Percentiles rank a stretch among this genome's conserved stretches.
phyloP scores from a whole-genome alignment of 2,888 invertebrate species.

The Coremacera marginata region DNA sequence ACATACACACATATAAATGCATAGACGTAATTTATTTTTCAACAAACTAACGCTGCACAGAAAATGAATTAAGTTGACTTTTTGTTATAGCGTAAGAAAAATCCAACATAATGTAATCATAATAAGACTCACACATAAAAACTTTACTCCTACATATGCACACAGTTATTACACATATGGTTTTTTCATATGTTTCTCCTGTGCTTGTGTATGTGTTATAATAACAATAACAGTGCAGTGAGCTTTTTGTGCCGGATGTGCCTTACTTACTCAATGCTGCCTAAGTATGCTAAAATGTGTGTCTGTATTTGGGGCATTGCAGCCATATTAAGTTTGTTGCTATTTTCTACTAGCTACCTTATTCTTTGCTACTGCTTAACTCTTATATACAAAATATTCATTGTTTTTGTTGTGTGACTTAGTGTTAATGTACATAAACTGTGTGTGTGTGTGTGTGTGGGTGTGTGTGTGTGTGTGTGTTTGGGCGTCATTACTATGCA shows the following conservation, averaged over 20 bases:
- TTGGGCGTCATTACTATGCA: not conserved
- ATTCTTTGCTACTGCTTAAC: not conserved
- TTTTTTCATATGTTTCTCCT: not conserved
- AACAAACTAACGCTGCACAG: slow-evolving; percentile 16
- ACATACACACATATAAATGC: slow-evolving; percentile 1
- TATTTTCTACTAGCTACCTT: not conserved
- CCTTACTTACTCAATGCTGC: not conserved
- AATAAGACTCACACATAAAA: slow-evolving; percentile 8
- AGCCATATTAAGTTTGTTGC: no score
- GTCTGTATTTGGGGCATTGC: no score
- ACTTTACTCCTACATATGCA: not conserved
- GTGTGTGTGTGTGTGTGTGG: not conserved
- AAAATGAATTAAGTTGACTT: slow-evolving; percentile 26
- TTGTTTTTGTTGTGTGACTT: no score
- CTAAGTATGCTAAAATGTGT: not conserved
- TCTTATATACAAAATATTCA: no score
- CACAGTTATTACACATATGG: not conserved
- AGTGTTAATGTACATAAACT: no score
- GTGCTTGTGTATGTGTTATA: not conserved
- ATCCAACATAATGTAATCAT: slow-evolving; percentile 29
- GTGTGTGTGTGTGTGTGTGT: not conserved
- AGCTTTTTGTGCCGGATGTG: not conserved
- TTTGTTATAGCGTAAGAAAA: slow-evolving; percentile 9
- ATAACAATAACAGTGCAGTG: not conserved
- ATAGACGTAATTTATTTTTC: slow-evolving; percentile 23